Base-by-base conservation (phyloP, 2,113 vertebrate genomes). In the Vulpes vulpes region DNA sequence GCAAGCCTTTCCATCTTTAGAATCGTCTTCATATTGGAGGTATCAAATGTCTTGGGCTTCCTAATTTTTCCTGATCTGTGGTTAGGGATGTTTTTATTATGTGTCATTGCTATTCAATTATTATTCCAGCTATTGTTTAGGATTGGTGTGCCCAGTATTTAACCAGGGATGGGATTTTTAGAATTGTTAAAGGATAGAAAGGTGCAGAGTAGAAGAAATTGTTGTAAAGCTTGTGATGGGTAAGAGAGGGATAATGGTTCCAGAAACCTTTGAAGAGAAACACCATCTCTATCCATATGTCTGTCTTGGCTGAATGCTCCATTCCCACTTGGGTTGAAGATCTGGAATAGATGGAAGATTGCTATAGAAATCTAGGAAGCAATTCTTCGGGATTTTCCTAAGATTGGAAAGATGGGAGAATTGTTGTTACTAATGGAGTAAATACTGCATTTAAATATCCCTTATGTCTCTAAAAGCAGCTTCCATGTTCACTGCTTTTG, bases 401-500 rank as follows among this genome's bases (percentile, higher is more conserved):
- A 89, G 71, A 25, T 69, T 83, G 43, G 12, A 25, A 81, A 92
- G 82, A 67, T 83, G n/a, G 38, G 43, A n/a, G 12, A 79, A n/a
- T 51, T n/a, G 32, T 51, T n/a, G 32, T 79, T 76, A 25, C 17
- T 74, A 57, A 60, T 7, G 87, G n/a, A 64, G 17, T 62, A 79
- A 62, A 35, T 65, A 43, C 17, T 84, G 2, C 30, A 23, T 78
- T 81, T 65, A 55, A 81, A 78, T 91, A 62, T 86, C 32, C 19
- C 25, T 11, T 49, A 4, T 74, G 69, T 27, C 38, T 81, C 57
- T 79, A 74, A 79, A 71, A 25, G 78, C n/a, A 67, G 9, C 19
- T 94, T 97, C 89, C 15, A 59, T 76, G n/a, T 69, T 55, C 49
- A 73, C n/a, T 65, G 4, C 6, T 81, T 95, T 89, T 69, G n/a